phyloP scores from a whole-genome alignment of 2,888 invertebrate species.

The Lomographa bimaculata region DNA sequence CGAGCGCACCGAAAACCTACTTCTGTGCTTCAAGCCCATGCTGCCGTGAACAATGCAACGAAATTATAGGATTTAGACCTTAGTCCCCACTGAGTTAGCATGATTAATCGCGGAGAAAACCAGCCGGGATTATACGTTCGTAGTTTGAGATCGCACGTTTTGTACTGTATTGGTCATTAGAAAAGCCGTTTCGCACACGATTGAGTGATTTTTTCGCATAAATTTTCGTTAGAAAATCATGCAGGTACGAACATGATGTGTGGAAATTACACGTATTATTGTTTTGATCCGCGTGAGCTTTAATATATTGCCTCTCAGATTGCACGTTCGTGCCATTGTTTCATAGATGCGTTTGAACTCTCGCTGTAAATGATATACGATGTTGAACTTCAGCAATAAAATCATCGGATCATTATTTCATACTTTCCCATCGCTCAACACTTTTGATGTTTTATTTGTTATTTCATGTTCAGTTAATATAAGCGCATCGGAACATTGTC shows the following conservation, averaged over 20 bases:
- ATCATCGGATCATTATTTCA: constrained; percentile 10
- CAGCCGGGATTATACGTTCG: constrained; percentile 62
- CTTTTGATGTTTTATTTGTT: constrained; percentile 1
- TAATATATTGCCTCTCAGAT: constrained; percentile 50
- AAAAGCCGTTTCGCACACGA: constrained; percentile 60
- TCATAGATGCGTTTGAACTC: constrained; percentile 39
- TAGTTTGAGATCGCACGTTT: constrained; percentile 67
- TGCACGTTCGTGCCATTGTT: constrained; percentile 52
- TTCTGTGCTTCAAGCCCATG: constrained; percentile 56
- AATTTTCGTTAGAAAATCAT: constrained; percentile 53
- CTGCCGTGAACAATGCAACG: constrained; percentile 66
- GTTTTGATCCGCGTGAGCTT: constrained; percentile 48
- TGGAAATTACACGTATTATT: constrained; percentile 61
- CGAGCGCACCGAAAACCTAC: constrained; percentile 73
- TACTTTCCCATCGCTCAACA: constrained; percentile 1
- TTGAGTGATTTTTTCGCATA: constrained; percentile 51
- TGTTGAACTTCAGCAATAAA: constrained; percentile 12
- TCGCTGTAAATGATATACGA: constrained; percentile 27
- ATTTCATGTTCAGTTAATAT: neutral
- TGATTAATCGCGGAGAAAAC: constrained; percentile 78
- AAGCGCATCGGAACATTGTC: no score
- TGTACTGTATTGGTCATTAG: constrained; percentile 58
- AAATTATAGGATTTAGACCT: constrained; percentile 75
- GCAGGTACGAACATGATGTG: constrained; percentile 46
- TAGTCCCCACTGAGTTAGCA: constrained; percentile 69